Percentiles rank a stretch among this genome's conserved stretches.
Evolutionary conservation across 2,888 invertebrate genomes (phyloP).

Genomic region (Agrochola circellaris): DNA sequence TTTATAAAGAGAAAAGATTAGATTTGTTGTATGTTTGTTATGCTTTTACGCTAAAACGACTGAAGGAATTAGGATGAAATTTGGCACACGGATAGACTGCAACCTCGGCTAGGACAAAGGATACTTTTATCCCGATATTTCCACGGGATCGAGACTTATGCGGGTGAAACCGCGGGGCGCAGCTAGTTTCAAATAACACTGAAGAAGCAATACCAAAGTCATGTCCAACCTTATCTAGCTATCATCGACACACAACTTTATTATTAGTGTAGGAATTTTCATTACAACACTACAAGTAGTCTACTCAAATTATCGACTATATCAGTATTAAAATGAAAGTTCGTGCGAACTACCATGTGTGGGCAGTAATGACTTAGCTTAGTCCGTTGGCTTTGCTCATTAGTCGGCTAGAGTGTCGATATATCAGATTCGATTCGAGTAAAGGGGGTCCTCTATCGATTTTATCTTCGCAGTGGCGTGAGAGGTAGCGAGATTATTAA

Average conservation of each 20-base stretch:
- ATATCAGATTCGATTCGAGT: constrained; percentile 79
- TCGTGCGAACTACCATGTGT: constrained; percentile 83
- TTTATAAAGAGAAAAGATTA: too few relatives aligned
- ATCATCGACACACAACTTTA: constrained; percentile 52
- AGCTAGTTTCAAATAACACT: not conserved
- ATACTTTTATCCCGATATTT: too few relatives aligned
- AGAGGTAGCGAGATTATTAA: constrained; percentile 59
- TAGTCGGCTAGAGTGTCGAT: constrained; percentile 82
- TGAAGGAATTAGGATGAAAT: too few relatives aligned
- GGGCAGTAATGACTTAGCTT: constrained; percentile 78
- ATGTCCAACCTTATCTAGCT: constrained; percentile 53
- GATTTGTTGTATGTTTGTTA: too few relatives aligned
- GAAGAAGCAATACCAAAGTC: constrained; percentile 38
- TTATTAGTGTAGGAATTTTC: constrained; percentile 84
- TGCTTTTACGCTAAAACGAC: too few relatives aligned
- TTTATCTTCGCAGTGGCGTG: constrained; percentile 72
- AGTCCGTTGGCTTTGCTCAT: constrained; percentile 86
- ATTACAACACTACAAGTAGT: constrained; percentile 76
- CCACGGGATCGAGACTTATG: too few relatives aligned
- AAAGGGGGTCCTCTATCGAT: constrained; percentile 75
- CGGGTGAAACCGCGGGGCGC: not conserved
- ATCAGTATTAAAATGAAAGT: constrained; percentile 81
- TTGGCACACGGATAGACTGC: too few relatives aligned
- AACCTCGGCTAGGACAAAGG: too few relatives aligned
- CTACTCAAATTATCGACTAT: constrained; percentile 71